Conservation (phyloP, 1,140 invertebrate genomes). For the Drosophila varians region DNA sequence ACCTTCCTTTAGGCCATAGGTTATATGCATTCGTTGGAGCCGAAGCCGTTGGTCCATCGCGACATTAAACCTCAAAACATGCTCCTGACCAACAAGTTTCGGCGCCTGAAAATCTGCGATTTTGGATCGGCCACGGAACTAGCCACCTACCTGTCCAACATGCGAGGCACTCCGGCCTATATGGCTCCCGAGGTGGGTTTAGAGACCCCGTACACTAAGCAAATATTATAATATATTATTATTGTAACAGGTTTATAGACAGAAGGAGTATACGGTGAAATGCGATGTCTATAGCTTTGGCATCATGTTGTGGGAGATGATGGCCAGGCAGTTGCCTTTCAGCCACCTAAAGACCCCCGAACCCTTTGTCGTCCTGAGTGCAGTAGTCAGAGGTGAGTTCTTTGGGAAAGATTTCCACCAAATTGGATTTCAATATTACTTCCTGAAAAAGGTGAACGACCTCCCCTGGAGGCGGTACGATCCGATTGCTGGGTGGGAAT, state of each 20-base stretch:
- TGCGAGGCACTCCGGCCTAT: conserved; percentile 16
- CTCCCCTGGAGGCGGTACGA: not conserved
- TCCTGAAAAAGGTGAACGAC: not conserved
- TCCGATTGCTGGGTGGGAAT: conserved; percentile 14
- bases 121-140: conserved; percentile 19
- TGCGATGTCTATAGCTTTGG: conserved; percentile 52
- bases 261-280: conserved; percentile 19
- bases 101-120: conserved; percentile 35
- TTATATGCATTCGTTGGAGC: conserved; percentile 24
- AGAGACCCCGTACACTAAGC: too few species aligned
- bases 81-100: conserved; percentile 8
- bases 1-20: conserved; percentile 12
- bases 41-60: conserved; percentile 24
- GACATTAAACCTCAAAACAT: conserved; percentile 45
- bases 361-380: not conserved
- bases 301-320: conserved; percentile 37
- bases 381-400: not conserved
- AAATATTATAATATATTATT: too few species aligned
- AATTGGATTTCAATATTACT: not conserved
- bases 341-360: conserved; percentile 5
- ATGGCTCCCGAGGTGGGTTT: conserved; percentile 43
- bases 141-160: not conserved
- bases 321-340: conserved; percentile 22
- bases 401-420: not conserved
- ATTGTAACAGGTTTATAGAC: not conserved